Conservation (phyloP, 2,888 invertebrate genomes). For the Uloborus plumipes region DNA sequence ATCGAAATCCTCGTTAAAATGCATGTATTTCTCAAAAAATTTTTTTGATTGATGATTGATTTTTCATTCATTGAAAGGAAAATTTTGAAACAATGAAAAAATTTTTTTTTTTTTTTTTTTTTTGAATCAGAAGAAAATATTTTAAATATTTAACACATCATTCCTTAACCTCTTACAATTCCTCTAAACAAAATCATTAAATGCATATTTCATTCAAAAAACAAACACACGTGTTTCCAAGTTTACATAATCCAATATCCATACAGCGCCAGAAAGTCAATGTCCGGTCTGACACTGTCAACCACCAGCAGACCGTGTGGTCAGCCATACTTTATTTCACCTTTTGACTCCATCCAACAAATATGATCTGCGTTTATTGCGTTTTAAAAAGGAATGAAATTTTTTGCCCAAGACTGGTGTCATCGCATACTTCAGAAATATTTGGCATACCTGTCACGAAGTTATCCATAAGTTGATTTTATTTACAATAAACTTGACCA, state of each 20-base stretch:
- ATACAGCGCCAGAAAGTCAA: conserved; percentile 27
- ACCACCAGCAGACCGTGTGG: conserved; percentile 36
- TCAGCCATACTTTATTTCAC: conserved; percentile 17
- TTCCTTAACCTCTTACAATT: no score
- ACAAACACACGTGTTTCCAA: conserved; percentile 47
- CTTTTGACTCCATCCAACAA: no score
- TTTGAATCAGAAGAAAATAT: no score
- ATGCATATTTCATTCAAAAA: conserved; percentile 10
- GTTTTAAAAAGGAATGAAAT: no score
- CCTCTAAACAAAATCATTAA: no score
- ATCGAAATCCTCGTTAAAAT: background rate
- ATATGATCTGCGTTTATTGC: no score
- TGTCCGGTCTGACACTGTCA: conserved; percentile 44
- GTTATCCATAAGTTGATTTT: conserved; percentile 11
- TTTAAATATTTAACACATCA: no score
- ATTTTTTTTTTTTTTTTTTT: no score
- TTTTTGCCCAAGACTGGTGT: no score
- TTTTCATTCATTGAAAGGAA: background rate
- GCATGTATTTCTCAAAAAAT: background rate
- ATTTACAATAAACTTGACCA: conserved; percentile 40
- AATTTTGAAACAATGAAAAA: no score
- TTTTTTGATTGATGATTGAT: background rate
- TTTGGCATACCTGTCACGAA: conserved; percentile 6
- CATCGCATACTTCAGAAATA: no score
- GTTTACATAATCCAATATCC: conserved; percentile 11